Evolutionary conservation across 1,140 invertebrate genomes (phyloP).

Genomic region (Conus betulinus): DNA sequence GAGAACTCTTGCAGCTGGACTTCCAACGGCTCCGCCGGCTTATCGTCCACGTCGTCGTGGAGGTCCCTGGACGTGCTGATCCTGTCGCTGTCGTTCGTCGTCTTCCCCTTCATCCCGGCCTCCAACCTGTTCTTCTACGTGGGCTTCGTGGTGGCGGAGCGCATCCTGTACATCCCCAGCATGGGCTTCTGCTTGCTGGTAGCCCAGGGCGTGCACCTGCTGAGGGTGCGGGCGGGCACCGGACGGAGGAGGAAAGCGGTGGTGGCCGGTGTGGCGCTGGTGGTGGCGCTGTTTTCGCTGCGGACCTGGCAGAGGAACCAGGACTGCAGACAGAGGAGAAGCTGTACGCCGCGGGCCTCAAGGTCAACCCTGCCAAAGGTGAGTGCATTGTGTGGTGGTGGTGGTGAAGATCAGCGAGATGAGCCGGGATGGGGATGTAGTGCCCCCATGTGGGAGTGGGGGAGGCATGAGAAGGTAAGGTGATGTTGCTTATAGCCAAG

Average conservation of each 20-base stretch:
- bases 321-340: slow-evolving; percentile 95
- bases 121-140: slow-evolving; percentile 98
- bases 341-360: slow-evolving; percentile 92
- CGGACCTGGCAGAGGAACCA: slow-evolving; percentile 89
- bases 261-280: slow-evolving; percentile 73
- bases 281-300: slow-evolving; percentile 83
- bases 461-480: too few species aligned
- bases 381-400: not conserved
- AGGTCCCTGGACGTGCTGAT: slow-evolving; percentile 54
- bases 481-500: too few species aligned
- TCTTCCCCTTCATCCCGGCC: slow-evolving; percentile 96
- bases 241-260: slow-evolving; percentile 34
- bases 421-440: too few species aligned
- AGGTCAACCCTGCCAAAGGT: slow-evolving; percentile 99
- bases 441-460: too few species aligned
- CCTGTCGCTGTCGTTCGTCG: slow-evolving; percentile 83
- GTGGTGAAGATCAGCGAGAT: too few species aligned
- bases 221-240: slow-evolving; percentile 19
- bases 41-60: slow-evolving; percentile 8
- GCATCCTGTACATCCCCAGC: slow-evolving; percentile 96
- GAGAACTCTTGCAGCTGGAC: not conserved
- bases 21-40: not conserved
- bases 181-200: slow-evolving; percentile 97
- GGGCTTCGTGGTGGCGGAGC: slow-evolving; percentile 96
- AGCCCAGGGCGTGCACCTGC: slow-evolving; percentile 75